Conservation (phyloP, 92 coral and sea anemone species). For the Pocillopora meandrina region DNA sequence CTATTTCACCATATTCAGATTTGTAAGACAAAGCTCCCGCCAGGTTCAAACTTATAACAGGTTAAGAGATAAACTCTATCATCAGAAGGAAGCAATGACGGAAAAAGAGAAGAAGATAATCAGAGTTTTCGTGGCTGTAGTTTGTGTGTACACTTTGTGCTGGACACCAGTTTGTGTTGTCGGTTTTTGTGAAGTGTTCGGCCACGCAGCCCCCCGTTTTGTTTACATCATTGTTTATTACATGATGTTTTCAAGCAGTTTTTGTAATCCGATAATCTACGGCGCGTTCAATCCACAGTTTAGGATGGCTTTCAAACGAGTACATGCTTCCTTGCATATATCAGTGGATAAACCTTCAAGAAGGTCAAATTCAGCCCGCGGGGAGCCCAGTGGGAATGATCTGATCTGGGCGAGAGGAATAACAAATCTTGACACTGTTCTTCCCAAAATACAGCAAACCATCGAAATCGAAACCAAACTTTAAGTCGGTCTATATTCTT, state of each 20-base stretch:
- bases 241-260: slow-evolving; percentile 69
- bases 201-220: slow-evolving; percentile 35
- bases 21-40: slow-evolving; percentile 48
- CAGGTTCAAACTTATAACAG: slow-evolving; percentile 49
- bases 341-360: neutral
- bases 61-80: neutral
- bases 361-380: too few species aligned
- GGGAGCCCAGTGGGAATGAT: too few species aligned
- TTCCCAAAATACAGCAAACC: too few species aligned
- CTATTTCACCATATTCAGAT: slow-evolving; percentile 55
- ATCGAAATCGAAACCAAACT: too few species aligned
- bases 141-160: slow-evolving; percentile 61
- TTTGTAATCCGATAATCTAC: slow-evolving; percentile 70
- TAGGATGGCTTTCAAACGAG: slow-evolving; percentile 52
- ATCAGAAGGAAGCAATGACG: neutral
- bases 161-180: slow-evolving; percentile 69
- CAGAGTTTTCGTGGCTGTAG: slow-evolving; percentile 65
- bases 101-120: slow-evolving; percentile 51
- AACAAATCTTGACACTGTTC: too few species aligned
- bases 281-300: slow-evolving; percentile 75
- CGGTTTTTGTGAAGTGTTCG: slow-evolving; percentile 61
- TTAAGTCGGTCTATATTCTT: too few species aligned
- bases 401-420: too few species aligned
- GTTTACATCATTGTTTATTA: slow-evolving; percentile 49
- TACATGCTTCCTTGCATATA: neutral